These are phyloP conservation scores for Microcebus jonahi DNA, from an alignment of 2,113 vertebrate species.

Conservation along the genomic window DNA sequence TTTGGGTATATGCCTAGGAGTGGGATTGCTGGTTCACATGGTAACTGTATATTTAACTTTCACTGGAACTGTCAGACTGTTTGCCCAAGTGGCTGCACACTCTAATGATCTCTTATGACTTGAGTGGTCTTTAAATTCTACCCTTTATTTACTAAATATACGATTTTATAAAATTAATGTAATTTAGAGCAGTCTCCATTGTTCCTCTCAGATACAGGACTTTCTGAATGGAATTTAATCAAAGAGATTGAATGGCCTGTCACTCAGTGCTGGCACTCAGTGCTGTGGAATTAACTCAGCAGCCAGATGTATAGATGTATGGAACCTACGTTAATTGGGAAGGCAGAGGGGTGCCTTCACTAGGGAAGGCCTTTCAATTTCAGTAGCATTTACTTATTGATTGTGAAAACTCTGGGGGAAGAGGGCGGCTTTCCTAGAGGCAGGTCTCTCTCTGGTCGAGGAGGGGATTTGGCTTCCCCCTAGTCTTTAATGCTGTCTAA, in stretches of 20 bases:
- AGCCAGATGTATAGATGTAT: conserved; percentile 76
- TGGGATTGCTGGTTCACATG: neutral
- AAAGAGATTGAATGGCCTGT: conserved; percentile 81
- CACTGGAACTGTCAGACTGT: neutral
- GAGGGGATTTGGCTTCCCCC: neutral
- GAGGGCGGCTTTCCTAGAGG: neutral
- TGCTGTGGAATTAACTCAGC: conserved; percentile 82
- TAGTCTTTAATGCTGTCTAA: neutral
- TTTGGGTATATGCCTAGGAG: neutral
- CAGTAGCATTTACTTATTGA: conserved; percentile 71
- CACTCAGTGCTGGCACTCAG: conserved; percentile 73
- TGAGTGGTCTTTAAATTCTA: conserved; percentile 81
- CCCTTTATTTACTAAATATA: conserved; percentile 77
- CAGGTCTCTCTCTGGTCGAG: neutral
- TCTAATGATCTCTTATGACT: conserved; percentile 47
- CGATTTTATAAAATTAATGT: conserved; percentile 81
- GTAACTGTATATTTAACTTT: neutral
- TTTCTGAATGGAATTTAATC: conserved; percentile 85
- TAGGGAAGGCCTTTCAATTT: conserved; percentile 71
- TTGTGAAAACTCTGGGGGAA: neutral
- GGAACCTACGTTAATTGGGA: conserved; percentile 68
- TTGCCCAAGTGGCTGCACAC: neutral
- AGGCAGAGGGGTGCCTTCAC: conserved; percentile 61
- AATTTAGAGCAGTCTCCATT: conserved; percentile 79
- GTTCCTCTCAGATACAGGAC: conserved; percentile 82